Evolutionary conservation across 2,888 invertebrate genomes (phyloP).

Genomic region (Balanococcus diminutus): DNA sequence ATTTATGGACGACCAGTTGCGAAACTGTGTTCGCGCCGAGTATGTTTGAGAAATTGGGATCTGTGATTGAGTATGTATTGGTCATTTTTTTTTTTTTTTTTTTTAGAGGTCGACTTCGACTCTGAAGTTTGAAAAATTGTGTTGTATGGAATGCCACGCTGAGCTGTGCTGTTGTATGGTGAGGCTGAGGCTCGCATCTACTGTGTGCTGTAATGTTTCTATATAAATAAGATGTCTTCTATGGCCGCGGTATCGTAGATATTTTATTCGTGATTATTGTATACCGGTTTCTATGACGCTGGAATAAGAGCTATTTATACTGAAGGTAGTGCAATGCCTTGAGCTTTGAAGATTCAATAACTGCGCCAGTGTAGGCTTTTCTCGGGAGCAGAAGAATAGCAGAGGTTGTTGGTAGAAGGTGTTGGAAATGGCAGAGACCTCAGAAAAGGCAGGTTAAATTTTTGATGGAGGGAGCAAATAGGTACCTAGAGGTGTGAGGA

Average conservation of each 20-base stretch:
- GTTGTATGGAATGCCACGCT: background rate
- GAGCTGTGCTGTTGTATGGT: background rate
- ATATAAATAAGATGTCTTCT: conserved; percentile 3
- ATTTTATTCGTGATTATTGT: conserved; percentile 11
- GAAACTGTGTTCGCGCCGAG: conserved; percentile 11
- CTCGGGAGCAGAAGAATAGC: background rate
- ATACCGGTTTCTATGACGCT: background rate
- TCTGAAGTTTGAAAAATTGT: conserved; percentile 29
- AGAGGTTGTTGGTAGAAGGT: too few species aligned
- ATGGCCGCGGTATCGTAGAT: background rate
- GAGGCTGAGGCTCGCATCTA: background rate
- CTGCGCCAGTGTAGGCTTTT: background rate
- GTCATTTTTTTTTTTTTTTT: background rate
- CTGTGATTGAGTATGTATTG: background rate
- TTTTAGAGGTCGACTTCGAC: background rate
- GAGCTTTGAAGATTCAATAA: background rate
- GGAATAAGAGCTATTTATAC: conserved; percentile 10
- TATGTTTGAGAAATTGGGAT: conserved; percentile 3
- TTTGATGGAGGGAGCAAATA: too few species aligned
- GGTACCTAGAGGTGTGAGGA: too few species aligned
- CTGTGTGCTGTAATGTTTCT: background rate
- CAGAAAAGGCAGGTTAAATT: too few species aligned
- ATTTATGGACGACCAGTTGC: conserved; percentile 3
- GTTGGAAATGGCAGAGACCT: too few species aligned
- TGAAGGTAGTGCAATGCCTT: background rate